phyloP scores from a whole-genome alignment of 1,140 invertebrate species.

The Hormaphis cornu region DNA sequence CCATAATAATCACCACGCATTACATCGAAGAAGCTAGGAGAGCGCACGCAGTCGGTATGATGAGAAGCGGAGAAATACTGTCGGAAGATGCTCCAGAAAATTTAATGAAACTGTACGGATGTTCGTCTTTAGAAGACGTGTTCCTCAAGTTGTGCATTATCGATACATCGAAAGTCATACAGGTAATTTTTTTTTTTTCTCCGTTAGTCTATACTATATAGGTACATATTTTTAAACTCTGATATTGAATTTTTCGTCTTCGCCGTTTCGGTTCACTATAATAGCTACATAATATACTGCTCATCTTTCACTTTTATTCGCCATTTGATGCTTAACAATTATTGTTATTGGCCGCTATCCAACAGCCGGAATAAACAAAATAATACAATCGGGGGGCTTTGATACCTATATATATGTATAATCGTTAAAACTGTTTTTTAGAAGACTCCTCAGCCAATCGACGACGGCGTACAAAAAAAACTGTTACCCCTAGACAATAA shows the following conservation, averaged over 20 bases:
- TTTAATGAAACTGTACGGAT: conserved; percentile 34
- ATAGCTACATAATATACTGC: too few species aligned
- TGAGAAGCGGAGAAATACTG: conserved; percentile 52
- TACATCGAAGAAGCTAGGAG: conserved; percentile 86
- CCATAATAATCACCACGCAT: conserved; percentile 84
- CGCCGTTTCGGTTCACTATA: too few species aligned
- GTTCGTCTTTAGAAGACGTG: conserved; percentile 37
- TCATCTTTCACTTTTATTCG: too few species aligned
- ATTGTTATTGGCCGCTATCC: too few species aligned
- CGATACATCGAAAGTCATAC: conserved; percentile 18
- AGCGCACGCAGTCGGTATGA: conserved; percentile 58
- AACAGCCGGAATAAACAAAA: too few species aligned
- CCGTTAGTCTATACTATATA: too few species aligned
- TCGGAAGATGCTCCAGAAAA: conserved; percentile 49
- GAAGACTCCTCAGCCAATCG: neutral
- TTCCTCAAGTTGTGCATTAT: conserved; percentile 35
- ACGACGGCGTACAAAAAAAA: conserved; percentile 8
- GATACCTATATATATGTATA: too few species aligned
- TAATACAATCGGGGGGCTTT: too few species aligned
- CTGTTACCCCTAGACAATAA: conserved; percentile 22
- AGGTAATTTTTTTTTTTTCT: neutral
- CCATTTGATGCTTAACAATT: neutral
- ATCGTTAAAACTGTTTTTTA: too few species aligned
- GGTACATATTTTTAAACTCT: too few species aligned
- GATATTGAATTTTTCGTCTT: too few species aligned